These are phyloP conservation scores for Zele albiditarsus DNA, from an alignment of 2,888 invertebrate species.

Conservation along the genomic window DNA sequence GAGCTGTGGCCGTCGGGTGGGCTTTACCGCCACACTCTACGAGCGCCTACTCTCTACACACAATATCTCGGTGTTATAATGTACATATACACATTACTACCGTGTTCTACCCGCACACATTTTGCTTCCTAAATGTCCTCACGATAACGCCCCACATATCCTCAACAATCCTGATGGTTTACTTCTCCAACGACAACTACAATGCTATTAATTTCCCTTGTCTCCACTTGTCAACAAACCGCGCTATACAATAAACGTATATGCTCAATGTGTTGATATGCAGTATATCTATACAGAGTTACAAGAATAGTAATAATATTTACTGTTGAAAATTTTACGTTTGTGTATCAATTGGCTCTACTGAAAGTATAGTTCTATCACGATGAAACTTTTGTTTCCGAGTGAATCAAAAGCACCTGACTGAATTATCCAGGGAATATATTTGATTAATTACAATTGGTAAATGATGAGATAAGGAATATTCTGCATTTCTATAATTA, in stretches of 20 bases:
- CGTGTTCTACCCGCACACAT: slow-evolving; percentile 20
- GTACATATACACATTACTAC: slow-evolving; percentile 22
- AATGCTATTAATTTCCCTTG: slow-evolving; percentile 19
- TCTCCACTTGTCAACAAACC: slow-evolving; percentile 1
- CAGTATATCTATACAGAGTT: background rate
- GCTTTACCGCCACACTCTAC: slow-evolving; percentile 50
- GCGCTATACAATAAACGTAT: background rate
- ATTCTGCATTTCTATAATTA: no score
- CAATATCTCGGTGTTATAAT: slow-evolving; percentile 23
- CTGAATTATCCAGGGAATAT: no score
- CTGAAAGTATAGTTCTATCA: no score
- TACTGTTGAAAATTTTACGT: no score
- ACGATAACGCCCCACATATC: slow-evolving; percentile 4
- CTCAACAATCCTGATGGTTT: background rate
- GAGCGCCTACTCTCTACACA: slow-evolving; percentile 38
- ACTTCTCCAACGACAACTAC: slow-evolving; percentile 7
- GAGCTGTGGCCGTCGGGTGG: slow-evolving; percentile 48
- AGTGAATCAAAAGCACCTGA: no score
- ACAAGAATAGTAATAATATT: background rate
- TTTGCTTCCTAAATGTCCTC: background rate
- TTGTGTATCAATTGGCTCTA: no score
- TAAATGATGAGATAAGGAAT: no score
- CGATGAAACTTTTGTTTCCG: no score
- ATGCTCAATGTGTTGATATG: background rate
- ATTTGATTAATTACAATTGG: no score